Percentiles rank a stretch among this genome's conserved stretches.
phyloP scores from a whole-genome alignment of 2,888 invertebrate species.

The Athetis lepigone region DNA sequence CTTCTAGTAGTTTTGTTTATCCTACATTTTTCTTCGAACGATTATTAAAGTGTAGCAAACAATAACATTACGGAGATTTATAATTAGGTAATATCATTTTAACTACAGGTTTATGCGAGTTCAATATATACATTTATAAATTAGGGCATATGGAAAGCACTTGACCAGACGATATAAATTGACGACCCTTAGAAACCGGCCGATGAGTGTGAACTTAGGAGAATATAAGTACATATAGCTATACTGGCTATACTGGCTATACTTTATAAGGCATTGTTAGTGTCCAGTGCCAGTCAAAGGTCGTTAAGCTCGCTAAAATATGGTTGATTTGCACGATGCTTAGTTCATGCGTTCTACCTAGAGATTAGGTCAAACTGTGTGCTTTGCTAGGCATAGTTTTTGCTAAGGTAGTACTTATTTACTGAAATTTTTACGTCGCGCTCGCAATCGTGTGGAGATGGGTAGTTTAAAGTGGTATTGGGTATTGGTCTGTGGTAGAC shows the following conservation, averaged over 20 bases:
- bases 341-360: background rate
- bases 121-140: background rate
- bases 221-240: background rate
- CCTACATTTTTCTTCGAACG: background rate
- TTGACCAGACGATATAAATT: background rate
- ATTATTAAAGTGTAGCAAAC: background rate
- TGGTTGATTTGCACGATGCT: background rate
- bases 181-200: background rate
- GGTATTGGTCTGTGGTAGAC: too few species aligned
- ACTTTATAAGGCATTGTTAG: conserved; percentile 4
- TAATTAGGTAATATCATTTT: background rate
- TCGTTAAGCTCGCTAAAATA: conserved; percentile 14
- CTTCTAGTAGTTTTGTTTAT: too few species aligned
- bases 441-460: too few species aligned
- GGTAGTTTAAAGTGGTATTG: too few species aligned
- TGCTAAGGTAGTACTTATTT: too few species aligned
- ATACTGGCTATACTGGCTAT: too few species aligned
- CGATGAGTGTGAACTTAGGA: background rate
- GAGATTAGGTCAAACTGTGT: background rate
- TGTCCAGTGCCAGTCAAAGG: background rate
- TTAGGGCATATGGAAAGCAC: background rate
- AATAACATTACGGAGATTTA: background rate
- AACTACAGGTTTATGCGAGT: background rate
- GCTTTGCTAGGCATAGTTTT: too few species aligned
- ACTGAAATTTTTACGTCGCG: too few species aligned